phyloP scores from a whole-genome alignment of 2,113 vertebrate species.

The Vidua chalybeata region DNA sequence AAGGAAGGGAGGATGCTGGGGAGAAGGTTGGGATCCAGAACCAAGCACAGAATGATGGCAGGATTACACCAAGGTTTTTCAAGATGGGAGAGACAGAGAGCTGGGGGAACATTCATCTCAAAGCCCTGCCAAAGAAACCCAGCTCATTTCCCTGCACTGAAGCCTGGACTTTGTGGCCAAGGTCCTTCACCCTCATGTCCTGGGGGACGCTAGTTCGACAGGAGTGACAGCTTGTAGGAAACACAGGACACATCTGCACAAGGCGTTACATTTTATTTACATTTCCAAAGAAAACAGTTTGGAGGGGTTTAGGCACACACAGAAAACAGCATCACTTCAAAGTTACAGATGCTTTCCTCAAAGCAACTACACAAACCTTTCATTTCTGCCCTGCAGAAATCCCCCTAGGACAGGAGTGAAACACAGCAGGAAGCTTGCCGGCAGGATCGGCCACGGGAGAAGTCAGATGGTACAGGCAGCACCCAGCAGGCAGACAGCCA shows the following conservation, averaged over 20 bases:
- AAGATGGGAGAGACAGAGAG: neutral
- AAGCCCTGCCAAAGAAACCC: neutral
- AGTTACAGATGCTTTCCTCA: neutral
- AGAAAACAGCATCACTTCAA: neutral
- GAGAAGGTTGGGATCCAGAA: neutral
- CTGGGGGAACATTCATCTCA: neutral
- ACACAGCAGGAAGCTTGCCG: rapidly evolving
- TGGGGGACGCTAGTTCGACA: no score
- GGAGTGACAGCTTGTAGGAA: neutral
- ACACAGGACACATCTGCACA: neutral
- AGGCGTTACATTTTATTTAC: neutral
- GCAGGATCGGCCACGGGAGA: rapidly evolving
- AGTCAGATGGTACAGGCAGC: rapidly evolving
- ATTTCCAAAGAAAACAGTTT: neutral
- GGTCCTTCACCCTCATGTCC: neutral
- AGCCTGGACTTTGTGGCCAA: neutral
- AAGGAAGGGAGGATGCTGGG: neutral
- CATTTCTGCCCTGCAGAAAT: neutral
- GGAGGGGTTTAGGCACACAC: neutral
- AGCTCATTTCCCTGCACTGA: neutral
- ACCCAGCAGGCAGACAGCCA: rapidly evolving
- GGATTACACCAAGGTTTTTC: neutral
- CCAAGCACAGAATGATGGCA: neutral
- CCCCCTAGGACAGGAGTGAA: neutral
- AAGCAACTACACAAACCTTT: neutral